Evolutionary conservation across 2,888 invertebrate genomes (phyloP), one percentile per base, ranked within the genome.

Genomic region (Halictus ligatus): DNA sequence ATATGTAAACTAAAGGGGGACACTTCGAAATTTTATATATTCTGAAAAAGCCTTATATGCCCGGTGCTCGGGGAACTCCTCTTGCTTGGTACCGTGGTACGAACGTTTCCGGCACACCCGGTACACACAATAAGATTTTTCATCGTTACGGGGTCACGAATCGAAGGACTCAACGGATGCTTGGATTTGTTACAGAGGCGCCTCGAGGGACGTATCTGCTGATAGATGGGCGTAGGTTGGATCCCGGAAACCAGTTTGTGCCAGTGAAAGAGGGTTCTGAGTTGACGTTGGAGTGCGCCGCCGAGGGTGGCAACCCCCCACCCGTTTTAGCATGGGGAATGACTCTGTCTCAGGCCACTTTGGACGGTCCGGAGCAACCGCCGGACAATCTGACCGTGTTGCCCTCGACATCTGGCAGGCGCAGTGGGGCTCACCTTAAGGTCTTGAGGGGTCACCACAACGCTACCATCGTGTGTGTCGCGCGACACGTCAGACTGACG

Each of bases 391-490:
- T 95, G 72, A 94, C 95, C 64, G 93, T 94, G 80, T 90, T 95
- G 76, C 93, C 94, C 67, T 90, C 93, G 81, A 92, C 92, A 60
- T 91, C 92, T 80, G 92, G 90, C 90, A 94, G 93, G 90, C 94
- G 95, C 90, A 97, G 97, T 93, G 96, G 97, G 92, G 96, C 98
- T 89, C 96, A 97, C 94, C 95, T 97, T 95, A 96, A 97, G 85
- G 98, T 98, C 73, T 97, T 98, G 87, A 96, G 98, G 67, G 98
- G 98, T 86, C 97, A 98, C 93, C 98, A 98, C 96, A 98, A 98
- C 95, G 98, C 98, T 71, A 97, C 98, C 79, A 97, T 98, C 85
- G 96, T 97, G 88, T 98, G 98, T 94, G 96, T 97, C 89, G 98
- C 98, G 89, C 96, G 97, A 88, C 98, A 98, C 95, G 94, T 96